Evolutionary conservation across 1,140 invertebrate genomes (phyloP), one percentile per base, ranked within the genome.

Genomic region (Pseudomyrmex dendroicus): DNA sequence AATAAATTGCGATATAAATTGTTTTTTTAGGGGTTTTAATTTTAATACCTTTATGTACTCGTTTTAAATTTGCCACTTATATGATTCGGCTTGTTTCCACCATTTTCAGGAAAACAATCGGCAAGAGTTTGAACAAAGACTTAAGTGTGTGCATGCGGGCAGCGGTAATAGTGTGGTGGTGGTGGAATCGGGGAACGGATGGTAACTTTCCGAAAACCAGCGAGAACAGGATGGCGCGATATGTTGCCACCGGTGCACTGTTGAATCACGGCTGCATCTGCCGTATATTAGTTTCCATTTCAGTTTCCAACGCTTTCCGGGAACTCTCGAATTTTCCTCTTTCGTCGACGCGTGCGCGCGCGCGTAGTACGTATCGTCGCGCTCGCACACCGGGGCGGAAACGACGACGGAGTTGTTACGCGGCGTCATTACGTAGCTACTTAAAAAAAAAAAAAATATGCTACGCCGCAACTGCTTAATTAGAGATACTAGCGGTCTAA

Each of bases 211-310:
- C 48, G 52, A 22, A 52, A 84, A 73, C 52, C 7, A 13, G 17
- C 3, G 68, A 52, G 73, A 84, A 50, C 25, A 52, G 70, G n/a
- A 46, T 48, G 78, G 59, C 20, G 72, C 70, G 54, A 74, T 35
- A 35, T n/a, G 59, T 74, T 64, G 78, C 48, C 48, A 25, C 77
- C 10, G 70, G 70, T 73, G 70, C 25, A 12, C 17, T 50, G 70
- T 4, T 74, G 70, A 82, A 82, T 82, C 78, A 82, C 57, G 70
- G 70, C 59, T 48, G 70, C 78, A 74, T 82, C 70, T 74, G 78
- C 61, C 70, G 78, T 82, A 74, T 82, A 82, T 74, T 82, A 82
- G 78, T 82, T 82, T 82, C 72, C 78, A 73, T 74, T 82, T 74
- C 78, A 82, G 78, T 82, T 82, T 74, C 70, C 25, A 50, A 64